Percentiles rank a stretch among this genome's conserved stretches.
phyloP scores from a whole-genome alignment of 2,888 invertebrate species.

The Calameuta idolon region DNA sequence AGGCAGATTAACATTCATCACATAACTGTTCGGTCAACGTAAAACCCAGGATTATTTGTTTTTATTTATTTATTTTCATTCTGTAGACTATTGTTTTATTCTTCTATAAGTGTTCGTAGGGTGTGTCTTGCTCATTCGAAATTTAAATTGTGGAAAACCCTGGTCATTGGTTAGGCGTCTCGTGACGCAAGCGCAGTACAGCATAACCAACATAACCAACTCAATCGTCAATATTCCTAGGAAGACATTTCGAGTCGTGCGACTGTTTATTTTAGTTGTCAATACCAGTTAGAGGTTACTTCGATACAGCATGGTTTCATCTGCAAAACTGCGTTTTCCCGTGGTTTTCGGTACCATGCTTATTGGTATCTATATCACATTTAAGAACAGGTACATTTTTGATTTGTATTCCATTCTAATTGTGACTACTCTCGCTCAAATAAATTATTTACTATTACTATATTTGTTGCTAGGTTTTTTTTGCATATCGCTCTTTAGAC shows the following conservation, averaged over 20 bases:
- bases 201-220: background rate
- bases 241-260: background rate
- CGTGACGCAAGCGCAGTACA: background rate
- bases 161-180: background rate
- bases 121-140: slow-evolving; percentile 1
- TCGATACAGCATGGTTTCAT: background rate
- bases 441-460: background rate
- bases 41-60: background rate
- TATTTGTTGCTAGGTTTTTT: background rate
- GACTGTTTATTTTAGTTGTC: background rate
- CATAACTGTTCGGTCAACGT: background rate
- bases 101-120: background rate
- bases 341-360: background rate
- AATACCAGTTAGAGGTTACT: background rate
- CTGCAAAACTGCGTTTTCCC: background rate
- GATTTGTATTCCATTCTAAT: background rate
- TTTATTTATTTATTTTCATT: background rate
- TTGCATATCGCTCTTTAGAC: background rate
- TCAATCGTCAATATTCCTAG: background rate
- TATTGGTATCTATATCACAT: background rate
- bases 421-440: background rate
- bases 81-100: background rate
- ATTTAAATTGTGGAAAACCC: slow-evolving; percentile 5
- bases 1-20: background rate
- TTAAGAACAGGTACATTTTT: background rate